Percentiles rank a stretch among this genome's conserved stretches.
These are phyloP conservation scores for Apodemia zela DNA, from an alignment of 2,888 invertebrate genomes.

Conservation along the genomic window DNA sequence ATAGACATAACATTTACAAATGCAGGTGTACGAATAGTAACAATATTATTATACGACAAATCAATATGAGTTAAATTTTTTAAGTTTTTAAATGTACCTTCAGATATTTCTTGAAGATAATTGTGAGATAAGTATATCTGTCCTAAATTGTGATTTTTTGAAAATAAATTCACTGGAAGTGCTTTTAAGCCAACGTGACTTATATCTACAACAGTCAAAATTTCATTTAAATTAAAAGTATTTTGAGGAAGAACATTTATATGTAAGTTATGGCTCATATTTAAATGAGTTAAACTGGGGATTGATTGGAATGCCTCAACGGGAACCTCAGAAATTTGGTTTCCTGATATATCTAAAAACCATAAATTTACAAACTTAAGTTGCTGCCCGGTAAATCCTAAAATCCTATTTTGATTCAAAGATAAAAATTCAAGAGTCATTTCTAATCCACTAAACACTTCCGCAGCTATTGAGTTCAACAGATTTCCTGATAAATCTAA, in stretches of 20 bases:
- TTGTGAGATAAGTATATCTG: slow-evolving; percentile 87
- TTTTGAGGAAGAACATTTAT: slow-evolving; percentile 82
- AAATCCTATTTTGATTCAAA: slow-evolving; percentile 87
- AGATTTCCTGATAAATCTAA: slow-evolving; percentile 91
- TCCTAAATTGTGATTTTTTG: slow-evolving; percentile 83
- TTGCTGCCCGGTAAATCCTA: slow-evolving; percentile 83
- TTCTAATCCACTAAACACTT: slow-evolving; percentile 89
- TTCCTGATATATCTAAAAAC: slow-evolving; percentile 88
- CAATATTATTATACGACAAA: slow-evolving; percentile 89
- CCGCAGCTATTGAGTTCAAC: slow-evolving; percentile 84
- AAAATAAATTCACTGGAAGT: slow-evolving; percentile 85
- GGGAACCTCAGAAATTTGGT: slow-evolving; percentile 86
- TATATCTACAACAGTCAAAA: slow-evolving; percentile 85
- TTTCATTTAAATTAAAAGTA: slow-evolving; percentile 85
- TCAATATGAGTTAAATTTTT: slow-evolving; percentile 87
- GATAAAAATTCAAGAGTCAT: slow-evolving; percentile 85
- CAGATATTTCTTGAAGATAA: slow-evolving; percentile 87
- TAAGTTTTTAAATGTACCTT: slow-evolving; percentile 88
- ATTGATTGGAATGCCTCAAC: slow-evolving; percentile 84
- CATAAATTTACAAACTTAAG: slow-evolving; percentile 83
- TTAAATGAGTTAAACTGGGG: slow-evolving; percentile 84
- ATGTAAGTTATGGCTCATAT: slow-evolving; percentile 87
- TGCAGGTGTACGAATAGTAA: slow-evolving; percentile 86
- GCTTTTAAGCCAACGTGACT: slow-evolving; percentile 87
- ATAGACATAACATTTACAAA: slow-evolving; percentile 90